phyloP scores from a whole-genome alignment of 2,113 vertebrate genomes.

The Rana temporaria region DNA sequence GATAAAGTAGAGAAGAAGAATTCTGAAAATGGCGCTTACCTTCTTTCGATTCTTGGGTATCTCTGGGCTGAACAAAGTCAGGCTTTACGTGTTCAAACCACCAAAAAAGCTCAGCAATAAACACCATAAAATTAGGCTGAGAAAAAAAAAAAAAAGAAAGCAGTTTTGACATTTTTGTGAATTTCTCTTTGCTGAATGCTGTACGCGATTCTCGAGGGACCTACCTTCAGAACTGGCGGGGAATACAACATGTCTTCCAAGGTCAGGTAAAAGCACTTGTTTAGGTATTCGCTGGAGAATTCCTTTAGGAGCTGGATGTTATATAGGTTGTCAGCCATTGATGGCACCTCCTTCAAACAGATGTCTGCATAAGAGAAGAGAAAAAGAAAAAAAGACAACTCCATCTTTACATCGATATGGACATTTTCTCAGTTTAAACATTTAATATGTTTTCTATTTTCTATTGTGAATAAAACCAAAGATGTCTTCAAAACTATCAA shows the following conservation, averaged over 20 bases:
- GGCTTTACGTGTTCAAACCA: slow-evolving; percentile 95
- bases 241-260: slow-evolving; percentile 92
- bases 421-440: no score
- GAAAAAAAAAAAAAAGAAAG: neutral
- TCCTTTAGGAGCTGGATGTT: slow-evolving; percentile 90
- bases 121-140: slow-evolving; percentile 91
- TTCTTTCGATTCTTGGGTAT: slow-evolving; percentile 87
- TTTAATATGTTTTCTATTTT: no score
- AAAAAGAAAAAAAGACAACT: neutral
- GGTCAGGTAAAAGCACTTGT: slow-evolving; percentile 89
- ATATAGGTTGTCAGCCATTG: slow-evolving; percentile 89
- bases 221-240: slow-evolving; percentile 90
- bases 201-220: neutral
- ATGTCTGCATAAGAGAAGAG: slow-evolving; percentile 76
- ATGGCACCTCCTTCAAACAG: slow-evolving; percentile 90
- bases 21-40: slow-evolving; percentile 69
- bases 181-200: no score
- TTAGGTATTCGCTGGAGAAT: slow-evolving; percentile 88
- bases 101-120: slow-evolving; percentile 96
- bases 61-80: slow-evolving; percentile 91
- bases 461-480: no score
- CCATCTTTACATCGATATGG: neutral
- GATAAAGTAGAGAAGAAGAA: no score
- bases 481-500: no score
- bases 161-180: neutral